Conservation (phyloP, 2,113 vertebrate species). For the Nettapus auritus region DNA sequence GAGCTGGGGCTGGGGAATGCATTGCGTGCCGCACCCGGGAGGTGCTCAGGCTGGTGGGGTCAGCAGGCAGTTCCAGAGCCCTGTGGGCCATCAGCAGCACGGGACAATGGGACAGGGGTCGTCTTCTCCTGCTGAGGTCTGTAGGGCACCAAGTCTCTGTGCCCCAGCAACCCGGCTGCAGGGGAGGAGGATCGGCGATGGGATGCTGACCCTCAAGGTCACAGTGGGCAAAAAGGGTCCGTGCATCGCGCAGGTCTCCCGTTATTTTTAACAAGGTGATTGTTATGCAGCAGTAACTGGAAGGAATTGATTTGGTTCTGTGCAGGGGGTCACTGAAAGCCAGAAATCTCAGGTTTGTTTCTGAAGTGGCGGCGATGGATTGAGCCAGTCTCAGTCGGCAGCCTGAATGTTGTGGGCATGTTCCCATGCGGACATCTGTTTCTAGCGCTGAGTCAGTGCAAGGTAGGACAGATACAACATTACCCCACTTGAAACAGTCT, state of each 20-base stretch:
- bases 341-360: not conserved
- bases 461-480: conserved; percentile 43
- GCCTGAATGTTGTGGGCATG: not conserved
- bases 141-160: not conserved
- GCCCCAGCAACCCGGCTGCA: no score
- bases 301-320: not conserved
- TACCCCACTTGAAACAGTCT: conserved; percentile 37
- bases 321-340: not conserved
- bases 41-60: not conserved
- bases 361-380: not conserved
- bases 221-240: not conserved
- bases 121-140: not conserved
- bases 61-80: not conserved
- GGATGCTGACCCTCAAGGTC: not conserved
- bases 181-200: not conserved
- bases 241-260: not conserved
- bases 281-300: not conserved
- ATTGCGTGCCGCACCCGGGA: not conserved
- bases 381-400: not conserved
- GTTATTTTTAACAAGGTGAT: not conserved
- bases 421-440: conserved; percentile 18
- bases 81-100: not conserved
- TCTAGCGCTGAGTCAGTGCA: conserved; percentile 49
- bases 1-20: not conserved
- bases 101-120: not conserved